A percentile compares a stretch with the other conserved stretches of the same genome.
Evolutionary conservation across 2,113 vertebrate genomes (phyloP).

Genomic region (Leptobrachium leishanense): DNA sequence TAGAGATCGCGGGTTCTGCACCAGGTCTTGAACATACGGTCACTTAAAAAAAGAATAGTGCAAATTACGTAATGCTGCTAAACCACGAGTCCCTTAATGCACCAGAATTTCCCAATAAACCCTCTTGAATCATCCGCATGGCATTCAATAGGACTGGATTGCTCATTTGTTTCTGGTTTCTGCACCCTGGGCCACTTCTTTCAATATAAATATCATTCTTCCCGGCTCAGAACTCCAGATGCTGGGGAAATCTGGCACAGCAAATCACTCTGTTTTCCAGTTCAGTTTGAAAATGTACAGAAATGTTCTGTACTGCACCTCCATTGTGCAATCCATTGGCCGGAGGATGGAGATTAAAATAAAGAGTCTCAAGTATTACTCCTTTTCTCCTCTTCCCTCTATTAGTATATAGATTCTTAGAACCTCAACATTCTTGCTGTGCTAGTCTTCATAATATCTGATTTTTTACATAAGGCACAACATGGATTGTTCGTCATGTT

Average conservation of each 20-base stretch:
- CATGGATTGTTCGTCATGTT: neutral
- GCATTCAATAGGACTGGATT: too few species aligned
- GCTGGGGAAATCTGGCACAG: neutral
- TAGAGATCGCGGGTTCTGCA: neutral
- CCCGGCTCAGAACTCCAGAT: neutral
- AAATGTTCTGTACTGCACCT: too few species aligned
- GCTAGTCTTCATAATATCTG: too few species aligned
- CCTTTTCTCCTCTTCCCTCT: too few species aligned
- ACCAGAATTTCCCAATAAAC: neutral
- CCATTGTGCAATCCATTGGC: too few species aligned
- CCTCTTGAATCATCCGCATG: neutral
- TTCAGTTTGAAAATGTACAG: neutral
- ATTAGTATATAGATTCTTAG: too few species aligned
- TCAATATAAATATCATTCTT: neutral
- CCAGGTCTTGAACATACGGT: neutral
- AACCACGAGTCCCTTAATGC: neutral
- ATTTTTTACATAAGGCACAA: constrained; percentile 4
- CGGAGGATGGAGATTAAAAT: too few species aligned
- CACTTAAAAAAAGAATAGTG: neutral
- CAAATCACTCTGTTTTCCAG: neutral
- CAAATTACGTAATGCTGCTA: neutral
- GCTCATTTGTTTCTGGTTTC: neutral
- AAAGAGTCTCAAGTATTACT: too few species aligned
- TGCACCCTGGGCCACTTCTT: neutral
- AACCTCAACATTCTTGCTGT: too few species aligned